These are phyloP conservation scores for Drosophila atroscutellata DNA, from an alignment of 2,888 invertebrate genomes.

Conservation along the genomic window DNA sequence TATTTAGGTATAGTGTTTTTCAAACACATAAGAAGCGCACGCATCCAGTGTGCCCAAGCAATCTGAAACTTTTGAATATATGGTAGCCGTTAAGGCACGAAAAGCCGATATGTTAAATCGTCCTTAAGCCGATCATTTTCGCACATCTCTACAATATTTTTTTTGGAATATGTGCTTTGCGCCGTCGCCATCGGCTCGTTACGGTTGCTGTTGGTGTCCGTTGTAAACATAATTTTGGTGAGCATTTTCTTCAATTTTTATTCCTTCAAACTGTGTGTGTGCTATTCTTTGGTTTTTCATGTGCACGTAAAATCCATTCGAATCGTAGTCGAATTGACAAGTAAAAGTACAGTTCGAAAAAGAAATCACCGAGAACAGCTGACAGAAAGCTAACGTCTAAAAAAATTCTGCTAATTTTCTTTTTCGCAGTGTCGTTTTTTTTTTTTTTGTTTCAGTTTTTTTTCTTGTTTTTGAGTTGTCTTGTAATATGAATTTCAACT, in stretches of 20 bases:
- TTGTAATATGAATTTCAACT: constrained; percentile 47
- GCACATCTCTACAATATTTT: constrained; percentile 3
- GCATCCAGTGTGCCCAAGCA: neutral
- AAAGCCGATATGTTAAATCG: constrained; percentile 6
- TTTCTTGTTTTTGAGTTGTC: neutral
- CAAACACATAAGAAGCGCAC: neutral
- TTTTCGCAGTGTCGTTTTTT: neutral
- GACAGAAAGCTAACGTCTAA: constrained; percentile 21
- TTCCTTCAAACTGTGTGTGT: neutral
- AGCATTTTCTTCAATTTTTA: neutral
- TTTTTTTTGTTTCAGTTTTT: neutral
- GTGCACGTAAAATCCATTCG: neutral
- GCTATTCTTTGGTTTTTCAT: too few species aligned
- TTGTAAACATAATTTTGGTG: constrained; percentile 14
- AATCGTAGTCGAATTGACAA: neutral
- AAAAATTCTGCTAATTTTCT: constrained; percentile 2
- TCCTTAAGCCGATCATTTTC: constrained; percentile 20
- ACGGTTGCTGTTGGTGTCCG: constrained; percentile 12
- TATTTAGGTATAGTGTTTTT: neutral
- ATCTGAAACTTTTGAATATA: neutral
- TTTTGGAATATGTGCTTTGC: constrained; percentile 19
- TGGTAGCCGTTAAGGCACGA: neutral
- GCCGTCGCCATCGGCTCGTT: constrained; percentile 26
- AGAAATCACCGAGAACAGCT: constrained; percentile 8
- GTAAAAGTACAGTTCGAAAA: neutral